Conservation (phyloP, 2,113 vertebrate species). For the Labeo catla region DNA sequence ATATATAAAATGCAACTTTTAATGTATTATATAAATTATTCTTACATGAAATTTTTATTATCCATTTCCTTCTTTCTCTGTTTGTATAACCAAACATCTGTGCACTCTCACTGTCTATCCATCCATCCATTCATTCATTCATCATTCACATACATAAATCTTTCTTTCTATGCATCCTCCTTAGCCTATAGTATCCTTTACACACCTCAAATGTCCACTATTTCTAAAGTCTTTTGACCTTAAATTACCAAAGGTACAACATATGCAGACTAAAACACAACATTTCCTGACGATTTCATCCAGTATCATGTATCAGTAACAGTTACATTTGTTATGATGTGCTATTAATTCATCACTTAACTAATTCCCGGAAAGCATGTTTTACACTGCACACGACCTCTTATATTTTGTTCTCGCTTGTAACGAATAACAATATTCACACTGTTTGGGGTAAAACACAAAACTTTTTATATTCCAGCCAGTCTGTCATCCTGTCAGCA, state of each 20-base stretch:
- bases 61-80: not conserved
- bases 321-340: not conserved
- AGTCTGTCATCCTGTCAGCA: slow-evolving; percentile 14
- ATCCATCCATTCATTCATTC: not conserved
- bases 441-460: not conserved
- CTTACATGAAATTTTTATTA: not conserved
- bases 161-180: not conserved
- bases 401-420: not conserved
- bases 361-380: not conserved
- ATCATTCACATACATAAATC: not conserved
- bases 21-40: no score
- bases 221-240: no score
- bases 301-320: not conserved
- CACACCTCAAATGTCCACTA: not conserved
- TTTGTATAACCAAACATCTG: not conserved
- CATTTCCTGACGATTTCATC: not conserved
- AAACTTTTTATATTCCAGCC: not conserved
- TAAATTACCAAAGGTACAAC: not conserved
- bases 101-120: not conserved
- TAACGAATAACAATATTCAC: not conserved
- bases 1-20: no score
- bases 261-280: not conserved
- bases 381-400: not conserved
- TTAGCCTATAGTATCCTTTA: not conserved
- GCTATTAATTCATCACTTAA: not conserved